phyloP scores from a whole-genome alignment of 2,113 vertebrate species.

The Ramphastos sulfuratus region DNA sequence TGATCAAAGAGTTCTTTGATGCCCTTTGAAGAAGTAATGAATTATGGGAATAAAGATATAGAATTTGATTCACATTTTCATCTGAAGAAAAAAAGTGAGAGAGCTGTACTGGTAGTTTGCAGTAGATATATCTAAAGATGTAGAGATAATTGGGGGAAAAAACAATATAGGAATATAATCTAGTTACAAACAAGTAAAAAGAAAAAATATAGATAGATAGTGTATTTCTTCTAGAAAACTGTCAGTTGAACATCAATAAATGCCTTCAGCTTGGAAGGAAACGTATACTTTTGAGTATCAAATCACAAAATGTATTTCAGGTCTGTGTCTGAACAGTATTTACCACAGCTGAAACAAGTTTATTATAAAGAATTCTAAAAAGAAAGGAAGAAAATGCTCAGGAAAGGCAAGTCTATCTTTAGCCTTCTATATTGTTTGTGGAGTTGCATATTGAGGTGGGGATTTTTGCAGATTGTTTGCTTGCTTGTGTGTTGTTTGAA shows the following conservation, averaged over 20 bases:
- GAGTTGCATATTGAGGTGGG: neutral
- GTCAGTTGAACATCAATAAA: constrained; percentile 16
- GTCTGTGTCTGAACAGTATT: neutral
- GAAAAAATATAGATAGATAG: neutral
- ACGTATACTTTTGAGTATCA: constrained; percentile 18
- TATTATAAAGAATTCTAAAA: neutral
- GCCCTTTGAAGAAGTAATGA: constrained; percentile 57
- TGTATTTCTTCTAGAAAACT: neutral
- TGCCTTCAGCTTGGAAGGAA: neutral
- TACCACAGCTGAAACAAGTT: neutral
- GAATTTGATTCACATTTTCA: constrained; percentile 52
- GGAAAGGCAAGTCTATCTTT: neutral
- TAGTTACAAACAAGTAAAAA: neutral
- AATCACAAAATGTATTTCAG: constrained; percentile 6
- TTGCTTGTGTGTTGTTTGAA: neutral
- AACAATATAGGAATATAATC: neutral
- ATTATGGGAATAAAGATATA: constrained; percentile 29
- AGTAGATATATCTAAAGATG: neutral
- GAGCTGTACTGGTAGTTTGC: neutral
- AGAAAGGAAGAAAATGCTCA: neutral
- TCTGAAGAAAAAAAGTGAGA: neutral
- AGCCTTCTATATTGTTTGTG: neutral
- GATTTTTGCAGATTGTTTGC: neutral
- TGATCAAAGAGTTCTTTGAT: constrained; percentile 70
- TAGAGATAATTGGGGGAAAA: neutral